A percentile compares a stretch with the other conserved stretches of the same genome.
Conservation (phyloP, 2,888 invertebrate species). For the Phorcus lineatus region DNA sequence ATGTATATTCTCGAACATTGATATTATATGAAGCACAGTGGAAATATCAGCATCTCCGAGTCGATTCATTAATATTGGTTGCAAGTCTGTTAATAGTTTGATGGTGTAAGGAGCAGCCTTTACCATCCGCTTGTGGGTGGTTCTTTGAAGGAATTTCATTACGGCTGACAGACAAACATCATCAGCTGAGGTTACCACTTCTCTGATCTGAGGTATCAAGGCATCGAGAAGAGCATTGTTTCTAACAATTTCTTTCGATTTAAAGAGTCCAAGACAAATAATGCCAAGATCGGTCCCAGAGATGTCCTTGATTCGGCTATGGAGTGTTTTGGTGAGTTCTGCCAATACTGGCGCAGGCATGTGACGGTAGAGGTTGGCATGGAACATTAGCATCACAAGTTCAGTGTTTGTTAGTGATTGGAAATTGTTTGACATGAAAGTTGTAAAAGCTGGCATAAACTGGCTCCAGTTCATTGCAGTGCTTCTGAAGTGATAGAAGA, state of each 20-base stretch:
- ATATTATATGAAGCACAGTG: background rate
- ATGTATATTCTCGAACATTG: background rate
- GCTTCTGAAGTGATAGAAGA: constrained; percentile 11
- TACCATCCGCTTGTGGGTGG: background rate
- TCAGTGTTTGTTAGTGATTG: background rate
- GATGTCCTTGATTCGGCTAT: background rate
- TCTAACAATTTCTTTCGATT: background rate
- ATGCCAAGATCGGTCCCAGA: background rate
- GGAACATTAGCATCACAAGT: constrained; percentile 9
- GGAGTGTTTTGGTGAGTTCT: background rate
- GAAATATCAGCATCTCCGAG: background rate
- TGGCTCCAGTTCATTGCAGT: background rate
- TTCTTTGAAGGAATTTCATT: constrained; percentile 16
- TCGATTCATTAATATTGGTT: background rate
- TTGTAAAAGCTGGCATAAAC: background rate
- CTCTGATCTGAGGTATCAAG: background rate
- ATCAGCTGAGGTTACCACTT: background rate
- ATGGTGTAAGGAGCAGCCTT: background rate
- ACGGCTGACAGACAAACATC: constrained; percentile 6
- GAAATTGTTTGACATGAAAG: background rate
- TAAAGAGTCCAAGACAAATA: background rate
- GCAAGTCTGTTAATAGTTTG: background rate
- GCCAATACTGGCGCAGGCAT: background rate
- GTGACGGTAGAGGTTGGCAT: constrained; percentile 3
- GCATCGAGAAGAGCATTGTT: background rate